phyloP scores from a whole-genome alignment of 2,797 vertebrate species.

The Columba guinea region DNA sequence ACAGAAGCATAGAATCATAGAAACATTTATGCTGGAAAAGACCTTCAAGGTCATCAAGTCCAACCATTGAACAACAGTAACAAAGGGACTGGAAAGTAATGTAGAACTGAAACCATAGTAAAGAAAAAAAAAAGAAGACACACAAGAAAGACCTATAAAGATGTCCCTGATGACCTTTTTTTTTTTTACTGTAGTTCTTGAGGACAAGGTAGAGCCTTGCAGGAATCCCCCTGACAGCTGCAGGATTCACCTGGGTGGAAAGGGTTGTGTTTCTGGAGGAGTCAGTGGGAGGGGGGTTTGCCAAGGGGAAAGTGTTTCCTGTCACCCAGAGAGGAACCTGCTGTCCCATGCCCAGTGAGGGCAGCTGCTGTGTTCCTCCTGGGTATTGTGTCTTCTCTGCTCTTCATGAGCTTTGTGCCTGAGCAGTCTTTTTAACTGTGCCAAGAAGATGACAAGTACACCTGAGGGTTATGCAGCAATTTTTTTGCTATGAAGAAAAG shows the following conservation, averaged over 20 bases:
- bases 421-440: neutral
- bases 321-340: neutral
- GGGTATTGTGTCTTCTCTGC: neutral
- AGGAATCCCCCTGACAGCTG: neutral
- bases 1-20: too few species aligned
- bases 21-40: too few species aligned
- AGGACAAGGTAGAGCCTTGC: neutral
- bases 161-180: neutral
- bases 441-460: neutral
- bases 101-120: neutral
- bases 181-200: neutral
- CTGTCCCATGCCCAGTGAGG: neutral
- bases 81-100: neutral
- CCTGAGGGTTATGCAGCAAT: neutral
- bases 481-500: neutral
- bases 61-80: neutral
- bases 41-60: too few species aligned
- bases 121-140: neutral
- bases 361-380: neutral
- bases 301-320: neutral
- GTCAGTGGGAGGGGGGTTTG: neutral
- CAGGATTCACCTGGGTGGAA: neutral
- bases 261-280: neutral
- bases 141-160: neutral
- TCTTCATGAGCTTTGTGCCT: neutral